Percentiles rank a stretch among this genome's conserved stretches.
Conservation (phyloP, 2,797 vertebrate species). For the Kryptolebias ocellatus region DNA sequence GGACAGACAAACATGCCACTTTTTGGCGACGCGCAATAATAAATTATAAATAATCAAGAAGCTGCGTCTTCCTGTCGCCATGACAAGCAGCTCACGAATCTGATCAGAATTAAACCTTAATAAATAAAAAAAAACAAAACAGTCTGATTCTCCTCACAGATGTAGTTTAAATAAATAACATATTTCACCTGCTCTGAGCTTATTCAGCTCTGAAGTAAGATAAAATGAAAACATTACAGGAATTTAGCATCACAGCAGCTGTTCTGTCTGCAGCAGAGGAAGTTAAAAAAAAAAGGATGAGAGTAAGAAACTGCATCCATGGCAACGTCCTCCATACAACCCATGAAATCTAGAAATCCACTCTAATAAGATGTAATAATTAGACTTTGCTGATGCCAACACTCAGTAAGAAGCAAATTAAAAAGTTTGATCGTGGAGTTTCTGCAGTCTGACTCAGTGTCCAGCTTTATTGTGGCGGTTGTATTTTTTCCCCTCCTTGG, state of each 20-base stretch:
- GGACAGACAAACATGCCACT: too few relatives aligned
- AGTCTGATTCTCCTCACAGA: too few relatives aligned
- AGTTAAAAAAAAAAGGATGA: background rate
- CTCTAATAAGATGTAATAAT: background rate
- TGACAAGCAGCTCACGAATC: too few relatives aligned
- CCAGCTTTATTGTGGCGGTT: conserved; percentile 27
- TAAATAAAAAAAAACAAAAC: too few relatives aligned
- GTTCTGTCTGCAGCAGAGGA: background rate
- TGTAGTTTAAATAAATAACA: too few relatives aligned
- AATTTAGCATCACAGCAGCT: background rate
- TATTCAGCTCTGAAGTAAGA: background rate
- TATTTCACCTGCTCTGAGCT: background rate
- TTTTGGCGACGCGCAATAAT: too few relatives aligned
- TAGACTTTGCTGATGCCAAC: background rate
- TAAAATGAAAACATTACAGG: background rate
- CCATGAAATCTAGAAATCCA: background rate
- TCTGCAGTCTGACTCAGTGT: conserved; percentile 1
- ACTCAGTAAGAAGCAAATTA: background rate
- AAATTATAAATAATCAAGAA: too few relatives aligned
- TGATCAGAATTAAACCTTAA: too few relatives aligned
- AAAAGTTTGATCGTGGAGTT: conserved; percentile 4
- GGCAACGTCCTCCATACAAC: background rate
- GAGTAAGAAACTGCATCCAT: background rate
- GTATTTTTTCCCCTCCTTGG: conserved; percentile 28
- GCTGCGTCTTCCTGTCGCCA: too few relatives aligned